phyloP scores from a whole-genome alignment of 2,113 vertebrate species.

The Sterna hirundo region DNA sequence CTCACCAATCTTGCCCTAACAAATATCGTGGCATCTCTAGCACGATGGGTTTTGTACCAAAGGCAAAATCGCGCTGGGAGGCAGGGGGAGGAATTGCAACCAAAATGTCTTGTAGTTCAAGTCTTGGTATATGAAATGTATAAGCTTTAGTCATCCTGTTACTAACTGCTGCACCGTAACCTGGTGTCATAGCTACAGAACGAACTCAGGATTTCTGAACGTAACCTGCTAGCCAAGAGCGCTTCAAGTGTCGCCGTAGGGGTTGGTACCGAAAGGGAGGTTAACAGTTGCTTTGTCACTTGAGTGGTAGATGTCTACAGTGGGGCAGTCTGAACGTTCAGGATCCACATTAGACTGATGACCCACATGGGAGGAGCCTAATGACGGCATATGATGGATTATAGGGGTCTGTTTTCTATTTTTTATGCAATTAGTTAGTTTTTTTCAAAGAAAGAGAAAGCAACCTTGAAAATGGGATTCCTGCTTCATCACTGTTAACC shows the following conservation, averaged over 20 bases:
- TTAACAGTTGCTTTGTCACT: neutral
- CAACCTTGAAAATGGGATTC: neutral
- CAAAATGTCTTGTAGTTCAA: neutral
- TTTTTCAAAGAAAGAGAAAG: neutral
- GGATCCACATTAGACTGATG: neutral
- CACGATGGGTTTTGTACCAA: neutral
- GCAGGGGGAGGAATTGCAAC: neutral
- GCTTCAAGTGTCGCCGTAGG: neutral
- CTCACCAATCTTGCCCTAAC: neutral
- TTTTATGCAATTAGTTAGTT: neutral
- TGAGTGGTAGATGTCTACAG: neutral
- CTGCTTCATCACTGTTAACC: neutral
- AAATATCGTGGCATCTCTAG: accelerated
- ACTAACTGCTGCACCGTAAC: neutral
- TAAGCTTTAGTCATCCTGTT: neutral
- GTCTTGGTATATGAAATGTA: neutral
- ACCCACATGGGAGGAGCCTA: neutral
- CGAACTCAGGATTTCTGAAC: neutral
- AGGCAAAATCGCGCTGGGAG: neutral
- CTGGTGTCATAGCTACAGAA: neutral
- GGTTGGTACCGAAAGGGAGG: neutral
- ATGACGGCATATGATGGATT: neutral
- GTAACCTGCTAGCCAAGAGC: neutral
- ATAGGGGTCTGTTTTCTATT: neutral
- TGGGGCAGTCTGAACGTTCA: neutral